Conservation (phyloP, 1,140 invertebrate genomes). For the Trichonephila clavipes region DNA sequence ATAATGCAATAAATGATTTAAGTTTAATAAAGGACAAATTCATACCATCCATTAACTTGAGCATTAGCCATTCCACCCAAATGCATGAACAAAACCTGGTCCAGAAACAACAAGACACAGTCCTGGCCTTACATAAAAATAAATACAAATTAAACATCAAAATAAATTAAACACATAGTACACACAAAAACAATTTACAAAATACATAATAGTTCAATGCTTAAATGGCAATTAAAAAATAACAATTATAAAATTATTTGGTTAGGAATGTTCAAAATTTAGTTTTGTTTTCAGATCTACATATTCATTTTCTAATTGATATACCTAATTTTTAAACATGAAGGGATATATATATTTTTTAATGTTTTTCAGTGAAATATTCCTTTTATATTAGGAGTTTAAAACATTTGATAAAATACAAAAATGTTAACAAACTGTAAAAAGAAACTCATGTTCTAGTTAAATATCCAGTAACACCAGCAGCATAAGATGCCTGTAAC, state of each 20-base stretch:
- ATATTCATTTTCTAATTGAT: background rate
- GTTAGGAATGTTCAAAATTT: background rate
- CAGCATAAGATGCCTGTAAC: slow-evolving; percentile 89
- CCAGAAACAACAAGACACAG: slow-evolving; percentile 97
- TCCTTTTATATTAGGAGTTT: background rate
- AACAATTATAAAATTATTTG: too few species aligned
- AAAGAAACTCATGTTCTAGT: slow-evolving; percentile 80
- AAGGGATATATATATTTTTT: background rate
- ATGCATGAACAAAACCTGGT: slow-evolving; percentile 94
- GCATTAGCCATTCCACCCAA: slow-evolving; percentile 98
- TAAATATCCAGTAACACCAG: slow-evolving; percentile 92
- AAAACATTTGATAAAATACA: background rate
- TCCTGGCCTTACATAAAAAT: slow-evolving; percentile 86
- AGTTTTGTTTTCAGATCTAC: background rate
- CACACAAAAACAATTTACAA: slow-evolving; percentile 28
- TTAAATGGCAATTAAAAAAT: too few species aligned
- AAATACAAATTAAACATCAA: background rate
- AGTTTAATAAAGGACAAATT: background rate
- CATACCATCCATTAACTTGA: slow-evolving; percentile 95
- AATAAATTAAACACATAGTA: background rate
- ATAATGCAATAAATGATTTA: too few species aligned
- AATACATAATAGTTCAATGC: too few species aligned
- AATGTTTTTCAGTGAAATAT: background rate
- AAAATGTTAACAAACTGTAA: background rate
- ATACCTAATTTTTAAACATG: background rate